phyloP scores from a whole-genome alignment of 2,113 vertebrate species.

The Tinamus guttatus region DNA sequence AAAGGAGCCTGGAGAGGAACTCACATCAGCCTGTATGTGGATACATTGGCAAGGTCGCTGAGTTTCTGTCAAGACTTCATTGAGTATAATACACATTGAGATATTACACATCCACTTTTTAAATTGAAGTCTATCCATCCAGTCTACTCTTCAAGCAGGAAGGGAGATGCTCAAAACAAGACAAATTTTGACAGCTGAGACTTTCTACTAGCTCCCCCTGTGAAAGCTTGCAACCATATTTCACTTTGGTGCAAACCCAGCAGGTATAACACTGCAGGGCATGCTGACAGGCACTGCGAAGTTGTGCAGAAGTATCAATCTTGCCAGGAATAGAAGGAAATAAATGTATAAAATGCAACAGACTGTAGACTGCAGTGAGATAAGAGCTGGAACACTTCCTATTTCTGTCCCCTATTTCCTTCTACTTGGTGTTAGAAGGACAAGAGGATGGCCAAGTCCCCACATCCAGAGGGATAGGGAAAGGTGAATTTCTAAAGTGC shows the following conservation, averaged over 20 bases:
- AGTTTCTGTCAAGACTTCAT: neutral
- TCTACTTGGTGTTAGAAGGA: neutral
- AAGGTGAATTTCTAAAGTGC: neutral
- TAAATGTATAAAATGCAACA: neutral
- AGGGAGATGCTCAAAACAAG: neutral
- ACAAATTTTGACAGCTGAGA: neutral
- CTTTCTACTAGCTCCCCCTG: neutral
- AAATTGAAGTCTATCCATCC: neutral
- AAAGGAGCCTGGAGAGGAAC: neutral
- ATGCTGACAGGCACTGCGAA: neutral
- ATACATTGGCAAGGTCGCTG: neutral
- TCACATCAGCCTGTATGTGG: neutral
- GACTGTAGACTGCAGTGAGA: neutral
- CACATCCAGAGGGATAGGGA: neutral
- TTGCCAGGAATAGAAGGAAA: neutral
- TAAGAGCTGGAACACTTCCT: neutral
- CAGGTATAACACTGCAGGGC: neutral
- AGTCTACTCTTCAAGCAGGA: neutral
- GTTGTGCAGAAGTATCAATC: neutral
- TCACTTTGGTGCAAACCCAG: neutral
- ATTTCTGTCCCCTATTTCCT: neutral
- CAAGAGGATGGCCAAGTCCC: neutral
- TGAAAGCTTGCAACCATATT: neutral
- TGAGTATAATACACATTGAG: rapidly evolving
- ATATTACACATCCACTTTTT: neutral